phyloP scores from a whole-genome alignment of 1,140 invertebrate genomes.

The Contarinia nasturtii region DNA sequence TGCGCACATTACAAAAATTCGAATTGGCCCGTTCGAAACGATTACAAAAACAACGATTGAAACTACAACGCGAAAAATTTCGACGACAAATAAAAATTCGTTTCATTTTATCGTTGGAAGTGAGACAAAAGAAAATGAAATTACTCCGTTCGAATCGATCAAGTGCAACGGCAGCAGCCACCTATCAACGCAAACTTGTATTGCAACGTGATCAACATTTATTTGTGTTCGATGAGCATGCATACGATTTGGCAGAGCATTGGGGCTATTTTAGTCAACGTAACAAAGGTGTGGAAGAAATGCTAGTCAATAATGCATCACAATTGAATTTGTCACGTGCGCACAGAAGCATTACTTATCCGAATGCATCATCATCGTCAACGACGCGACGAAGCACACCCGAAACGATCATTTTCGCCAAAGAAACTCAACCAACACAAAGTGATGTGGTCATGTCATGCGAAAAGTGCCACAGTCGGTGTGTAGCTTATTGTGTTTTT shows the following conservation, averaged over 20 bases:
- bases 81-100: slow-evolving; percentile 15
- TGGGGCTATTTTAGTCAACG: slow-evolving; percentile 2
- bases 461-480: not conserved
- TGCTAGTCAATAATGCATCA: not conserved
- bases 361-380: too few relatives aligned
- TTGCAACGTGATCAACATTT: too few relatives aligned
- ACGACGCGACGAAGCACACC: too few relatives aligned
- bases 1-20: slow-evolving; percentile 11
- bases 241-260: not conserved
- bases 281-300: slow-evolving; percentile 1
- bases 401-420: not conserved
- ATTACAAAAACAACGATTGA: slow-evolving; percentile 10
- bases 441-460: not conserved
- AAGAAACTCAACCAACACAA: not conserved
- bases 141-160: slow-evolving; percentile 6
- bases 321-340: too few relatives aligned
- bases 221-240: too few relatives aligned
- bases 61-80: slow-evolving; percentile 3
- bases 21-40: slow-evolving; percentile 15
- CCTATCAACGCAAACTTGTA: too few relatives aligned
- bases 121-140: slow-evolving; percentile 20
- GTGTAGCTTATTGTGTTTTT: not conserved
- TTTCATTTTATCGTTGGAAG: slow-evolving; percentile 18
- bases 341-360: too few relatives aligned
- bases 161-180: too few relatives aligned